Conservation (phyloP, 2,888 invertebrate species). For the Vesta saturnalis region DNA sequence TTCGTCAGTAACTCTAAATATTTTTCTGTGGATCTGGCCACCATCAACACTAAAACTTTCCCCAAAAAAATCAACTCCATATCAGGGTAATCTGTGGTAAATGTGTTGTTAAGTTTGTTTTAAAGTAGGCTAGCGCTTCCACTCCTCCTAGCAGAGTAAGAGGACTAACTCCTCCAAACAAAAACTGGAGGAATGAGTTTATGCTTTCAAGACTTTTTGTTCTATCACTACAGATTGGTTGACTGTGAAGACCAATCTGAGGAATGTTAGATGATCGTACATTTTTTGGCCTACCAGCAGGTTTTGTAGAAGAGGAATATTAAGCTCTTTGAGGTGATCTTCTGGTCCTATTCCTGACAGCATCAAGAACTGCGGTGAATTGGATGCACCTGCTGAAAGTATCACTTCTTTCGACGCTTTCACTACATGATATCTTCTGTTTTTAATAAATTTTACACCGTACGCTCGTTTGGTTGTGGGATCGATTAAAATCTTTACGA, state of each 20-base stretch:
- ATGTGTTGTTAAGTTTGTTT: constrained; percentile 67
- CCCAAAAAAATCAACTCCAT: constrained; percentile 74
- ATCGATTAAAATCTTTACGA: constrained; percentile 75
- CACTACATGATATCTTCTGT: constrained; percentile 60
- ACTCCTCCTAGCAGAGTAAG: constrained; percentile 67
- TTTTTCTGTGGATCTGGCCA: constrained; percentile 61
- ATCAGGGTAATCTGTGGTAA: constrained; percentile 69
- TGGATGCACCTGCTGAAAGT: constrained; percentile 86
- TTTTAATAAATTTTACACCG: constrained; percentile 73
- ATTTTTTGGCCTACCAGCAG: constrained; percentile 74
- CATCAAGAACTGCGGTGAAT: constrained; percentile 91
- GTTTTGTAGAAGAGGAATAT: constrained; percentile 69
- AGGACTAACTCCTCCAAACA: constrained; percentile 64
- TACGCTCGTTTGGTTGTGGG: constrained; percentile 70
- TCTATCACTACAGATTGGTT: constrained; percentile 60
- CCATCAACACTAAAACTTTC: constrained; percentile 69
- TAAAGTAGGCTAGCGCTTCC: constrained; percentile 69
- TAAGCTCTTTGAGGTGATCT: constrained; percentile 66
- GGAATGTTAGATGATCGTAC: constrained; percentile 71
- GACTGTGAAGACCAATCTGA: constrained; percentile 60
- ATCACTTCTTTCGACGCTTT: constrained; percentile 82
- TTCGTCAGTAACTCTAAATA: constrained; percentile 60
- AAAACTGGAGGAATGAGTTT: constrained; percentile 27
- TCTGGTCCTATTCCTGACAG: constrained; percentile 81
- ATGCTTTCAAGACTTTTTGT: too few species aligned